phyloP scores from a whole-genome alignment of 2,797 vertebrate species.

The Catharus ustulatus region DNA sequence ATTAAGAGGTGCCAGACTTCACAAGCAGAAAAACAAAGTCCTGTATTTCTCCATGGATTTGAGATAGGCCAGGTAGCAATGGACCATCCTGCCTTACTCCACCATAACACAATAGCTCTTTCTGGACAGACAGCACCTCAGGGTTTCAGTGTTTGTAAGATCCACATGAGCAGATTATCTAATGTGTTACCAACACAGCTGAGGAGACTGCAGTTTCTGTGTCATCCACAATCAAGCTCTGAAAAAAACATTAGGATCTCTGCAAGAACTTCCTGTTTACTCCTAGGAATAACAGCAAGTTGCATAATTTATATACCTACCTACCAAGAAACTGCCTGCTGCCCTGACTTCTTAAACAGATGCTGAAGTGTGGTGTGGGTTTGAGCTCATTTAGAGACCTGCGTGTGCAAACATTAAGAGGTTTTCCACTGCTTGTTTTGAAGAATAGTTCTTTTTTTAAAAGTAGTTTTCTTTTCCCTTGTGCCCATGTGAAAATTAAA shows the following conservation, averaged over 20 bases:
- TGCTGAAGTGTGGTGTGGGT: not conserved
- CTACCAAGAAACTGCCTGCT: not conserved
- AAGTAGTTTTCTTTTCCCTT: not conserved
- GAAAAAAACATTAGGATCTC: constrained; percentile 1
- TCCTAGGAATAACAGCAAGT: constrained; percentile 2
- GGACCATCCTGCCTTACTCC: not conserved
- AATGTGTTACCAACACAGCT: not conserved
- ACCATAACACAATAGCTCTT: not conserved
- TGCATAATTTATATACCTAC: constrained; percentile 8
- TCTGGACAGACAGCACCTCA: not conserved
- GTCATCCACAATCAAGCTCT: not conserved
- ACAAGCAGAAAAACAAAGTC: constrained; percentile 17
- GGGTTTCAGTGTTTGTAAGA: not conserved
- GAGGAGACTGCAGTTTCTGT: not conserved
- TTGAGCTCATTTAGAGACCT: not conserved
- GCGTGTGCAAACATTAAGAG: not conserved
- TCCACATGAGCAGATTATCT: not conserved
- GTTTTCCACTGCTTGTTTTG: not conserved
- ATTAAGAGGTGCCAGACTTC: constrained; percentile 58
- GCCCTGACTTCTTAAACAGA: not conserved
- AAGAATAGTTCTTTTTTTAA: not conserved
- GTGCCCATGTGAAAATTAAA: not conserved
- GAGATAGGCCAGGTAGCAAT: not conserved
- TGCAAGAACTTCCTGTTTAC: not conserved
- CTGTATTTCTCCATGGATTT: constrained; percentile 10